A percentile compares a stretch with the other conserved stretches of the same genome.
Evolutionary conservation across 1,140 invertebrate genomes (phyloP).

Genomic region (Aleiodes sp.): DNA sequence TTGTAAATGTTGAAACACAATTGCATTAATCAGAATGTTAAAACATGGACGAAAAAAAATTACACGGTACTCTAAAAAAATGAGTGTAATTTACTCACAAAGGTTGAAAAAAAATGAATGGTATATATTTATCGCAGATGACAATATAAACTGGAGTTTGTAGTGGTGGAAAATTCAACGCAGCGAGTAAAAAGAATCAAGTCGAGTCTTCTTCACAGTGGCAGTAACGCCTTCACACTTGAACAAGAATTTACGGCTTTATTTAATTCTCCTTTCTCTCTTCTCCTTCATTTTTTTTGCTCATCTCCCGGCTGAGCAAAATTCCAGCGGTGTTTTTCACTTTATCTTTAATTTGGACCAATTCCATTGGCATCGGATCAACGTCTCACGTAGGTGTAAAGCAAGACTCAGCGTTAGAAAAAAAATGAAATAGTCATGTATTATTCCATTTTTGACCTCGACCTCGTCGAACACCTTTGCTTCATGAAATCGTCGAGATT

Average conservation of each 20-base stretch:
- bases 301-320: neutral
- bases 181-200: neutral
- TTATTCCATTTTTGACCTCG: neutral
- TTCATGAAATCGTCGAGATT: no score
- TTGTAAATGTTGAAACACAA: no score
- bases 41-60: no score
- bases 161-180: neutral
- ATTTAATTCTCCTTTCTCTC: neutral
- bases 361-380: neutral
- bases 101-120: no score
- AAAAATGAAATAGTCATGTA: neutral
- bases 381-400: neutral
- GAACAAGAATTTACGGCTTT: neutral
- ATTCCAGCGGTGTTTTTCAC: neutral
- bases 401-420: neutral
- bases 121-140: slow-evolving; percentile 7
- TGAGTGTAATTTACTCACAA: neutral
- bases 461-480: no score
- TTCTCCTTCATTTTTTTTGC: neutral
- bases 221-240: neutral
- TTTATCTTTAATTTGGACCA: neutral
- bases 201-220: neutral
- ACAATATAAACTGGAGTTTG: neutral
- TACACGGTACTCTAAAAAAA: neutral
- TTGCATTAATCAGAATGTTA: no score